Percentiles rank a stretch among this genome's conserved stretches.
These are phyloP conservation scores for Euborellia annulipes DNA, from an alignment of 1,140 invertebrate genomes.

Conservation along the genomic window DNA sequence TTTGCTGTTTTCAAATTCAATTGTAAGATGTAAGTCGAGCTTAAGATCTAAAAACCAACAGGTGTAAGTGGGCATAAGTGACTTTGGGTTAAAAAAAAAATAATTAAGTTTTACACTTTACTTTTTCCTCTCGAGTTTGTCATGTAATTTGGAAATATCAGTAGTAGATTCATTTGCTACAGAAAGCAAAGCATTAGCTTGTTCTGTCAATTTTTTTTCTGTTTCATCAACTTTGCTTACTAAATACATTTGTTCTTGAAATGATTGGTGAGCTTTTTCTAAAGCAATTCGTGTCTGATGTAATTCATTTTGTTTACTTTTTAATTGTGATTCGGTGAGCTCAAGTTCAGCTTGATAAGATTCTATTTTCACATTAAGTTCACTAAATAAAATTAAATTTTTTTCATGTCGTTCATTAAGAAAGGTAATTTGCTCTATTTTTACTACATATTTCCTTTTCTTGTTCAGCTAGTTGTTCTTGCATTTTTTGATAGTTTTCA, in stretches of 20 bases:
- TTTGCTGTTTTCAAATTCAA: too few relatives aligned
- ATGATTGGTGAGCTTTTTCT: conserved; percentile 25
- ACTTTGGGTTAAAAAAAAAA: too few relatives aligned
- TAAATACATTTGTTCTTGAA: conserved; percentile 42
- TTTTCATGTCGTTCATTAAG: conserved; percentile 47
- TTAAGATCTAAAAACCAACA: too few relatives aligned
- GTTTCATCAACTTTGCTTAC: conserved; percentile 45
- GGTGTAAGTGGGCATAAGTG: too few relatives aligned
- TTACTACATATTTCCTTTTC: conserved; percentile 55
- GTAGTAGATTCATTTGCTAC: conserved; percentile 43
- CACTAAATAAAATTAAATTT: conserved; percentile 37
- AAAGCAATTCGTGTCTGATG: conserved; percentile 26
- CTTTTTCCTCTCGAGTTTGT: conserved; percentile 44
- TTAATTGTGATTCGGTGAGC: conserved; percentile 30
- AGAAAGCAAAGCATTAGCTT: conserved; percentile 43
- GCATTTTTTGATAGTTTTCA: conserved; percentile 69
- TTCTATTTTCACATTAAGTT: conserved; percentile 31
- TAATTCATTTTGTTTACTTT: conserved; percentile 29
- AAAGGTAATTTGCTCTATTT: conserved; percentile 44
- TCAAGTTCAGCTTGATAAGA: conserved; percentile 31
- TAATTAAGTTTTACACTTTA: too few relatives aligned
- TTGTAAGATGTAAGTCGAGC: too few relatives aligned
- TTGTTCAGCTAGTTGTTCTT: conserved; percentile 48
- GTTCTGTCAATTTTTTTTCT: conserved; percentile 39
- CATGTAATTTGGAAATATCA: conserved; percentile 46